Evolutionary conservation across 2,113 vertebrate genomes (phyloP).

Genomic region (Corvus cornix): DNA sequence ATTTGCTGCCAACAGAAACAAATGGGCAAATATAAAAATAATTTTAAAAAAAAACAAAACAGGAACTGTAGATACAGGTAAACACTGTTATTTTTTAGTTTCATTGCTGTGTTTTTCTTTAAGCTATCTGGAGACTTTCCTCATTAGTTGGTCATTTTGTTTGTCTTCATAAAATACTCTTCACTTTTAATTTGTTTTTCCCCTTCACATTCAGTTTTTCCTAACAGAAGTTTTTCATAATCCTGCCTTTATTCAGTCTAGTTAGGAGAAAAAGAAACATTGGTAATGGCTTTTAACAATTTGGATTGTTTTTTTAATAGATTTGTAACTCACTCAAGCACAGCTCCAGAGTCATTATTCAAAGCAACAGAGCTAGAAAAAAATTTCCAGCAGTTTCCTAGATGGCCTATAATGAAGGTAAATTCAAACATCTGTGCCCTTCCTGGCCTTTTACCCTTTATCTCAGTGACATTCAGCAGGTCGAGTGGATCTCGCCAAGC

Average conservation of each 20-base stretch:
- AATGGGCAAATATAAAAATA: not conserved
- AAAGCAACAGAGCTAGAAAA: not conserved
- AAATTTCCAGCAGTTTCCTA: not conserved
- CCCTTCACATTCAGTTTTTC: not conserved
- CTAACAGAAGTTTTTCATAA: not conserved
- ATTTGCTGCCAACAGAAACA: not conserved
- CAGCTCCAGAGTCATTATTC: not conserved
- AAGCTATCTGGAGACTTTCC: not conserved
- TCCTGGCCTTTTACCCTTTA: not conserved
- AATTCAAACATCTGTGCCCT: not conserved
- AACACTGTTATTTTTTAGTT: not conserved
- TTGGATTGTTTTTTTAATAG: not conserved
- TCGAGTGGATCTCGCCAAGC: not conserved
- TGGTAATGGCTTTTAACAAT: not conserved
- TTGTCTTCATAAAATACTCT: not conserved
- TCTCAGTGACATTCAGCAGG: not conserved
- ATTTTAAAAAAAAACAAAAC: not conserved
- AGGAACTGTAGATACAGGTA: not conserved
- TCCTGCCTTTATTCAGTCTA: not conserved
- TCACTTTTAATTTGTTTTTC: not conserved
- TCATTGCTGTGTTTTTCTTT: not conserved
- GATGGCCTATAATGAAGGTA: not conserved
- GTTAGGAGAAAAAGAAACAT: not conserved
- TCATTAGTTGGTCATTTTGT: not conserved
- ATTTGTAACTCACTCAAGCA: not conserved